A percentile compares a stretch with the other conserved stretches of the same genome.
Evolutionary conservation across 2,888 invertebrate species (phyloP).

Genomic region (Zelleria hepariella): DNA sequence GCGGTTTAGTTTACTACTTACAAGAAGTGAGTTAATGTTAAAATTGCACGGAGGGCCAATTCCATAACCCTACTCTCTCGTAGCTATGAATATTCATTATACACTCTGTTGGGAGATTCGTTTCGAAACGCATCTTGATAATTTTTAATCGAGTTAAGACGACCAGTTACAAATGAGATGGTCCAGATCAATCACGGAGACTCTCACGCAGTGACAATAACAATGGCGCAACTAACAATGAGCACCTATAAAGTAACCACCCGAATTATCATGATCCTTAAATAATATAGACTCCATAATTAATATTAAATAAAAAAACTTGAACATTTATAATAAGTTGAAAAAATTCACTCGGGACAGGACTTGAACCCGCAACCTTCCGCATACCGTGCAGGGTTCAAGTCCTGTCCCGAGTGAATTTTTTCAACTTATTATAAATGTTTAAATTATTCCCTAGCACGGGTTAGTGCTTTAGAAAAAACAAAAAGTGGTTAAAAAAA

Average conservation of each 20-base stretch:
- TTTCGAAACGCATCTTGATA: not conserved
- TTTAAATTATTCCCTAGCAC: too few species aligned
- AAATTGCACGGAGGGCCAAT: not conserved
- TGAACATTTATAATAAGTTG: too few species aligned
- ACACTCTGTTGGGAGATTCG: not conserved
- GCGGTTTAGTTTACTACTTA: not conserved
- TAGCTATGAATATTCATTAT: not conserved
- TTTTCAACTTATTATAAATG: too few species aligned
- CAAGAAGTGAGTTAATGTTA: not conserved
- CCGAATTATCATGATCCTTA: not conserved
- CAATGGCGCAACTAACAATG: not conserved
- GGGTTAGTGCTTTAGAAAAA: too few species aligned
- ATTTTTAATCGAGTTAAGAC: not conserved
- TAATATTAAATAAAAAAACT: not conserved
- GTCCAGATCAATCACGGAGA: not conserved
- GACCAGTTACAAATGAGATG: not conserved
- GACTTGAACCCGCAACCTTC: too few species aligned
- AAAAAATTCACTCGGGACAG: too few species aligned
- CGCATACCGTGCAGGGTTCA: too few species aligned
- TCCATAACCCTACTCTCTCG: not conserved
- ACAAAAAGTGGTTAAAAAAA: too few species aligned
- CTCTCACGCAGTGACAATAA: not conserved
- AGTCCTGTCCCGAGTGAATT: too few species aligned
- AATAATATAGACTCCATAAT: not conserved
- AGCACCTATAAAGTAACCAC: not conserved